Base-by-base conservation (phyloP, 2,888 invertebrate species). In the Stenurella melanura region DNA sequence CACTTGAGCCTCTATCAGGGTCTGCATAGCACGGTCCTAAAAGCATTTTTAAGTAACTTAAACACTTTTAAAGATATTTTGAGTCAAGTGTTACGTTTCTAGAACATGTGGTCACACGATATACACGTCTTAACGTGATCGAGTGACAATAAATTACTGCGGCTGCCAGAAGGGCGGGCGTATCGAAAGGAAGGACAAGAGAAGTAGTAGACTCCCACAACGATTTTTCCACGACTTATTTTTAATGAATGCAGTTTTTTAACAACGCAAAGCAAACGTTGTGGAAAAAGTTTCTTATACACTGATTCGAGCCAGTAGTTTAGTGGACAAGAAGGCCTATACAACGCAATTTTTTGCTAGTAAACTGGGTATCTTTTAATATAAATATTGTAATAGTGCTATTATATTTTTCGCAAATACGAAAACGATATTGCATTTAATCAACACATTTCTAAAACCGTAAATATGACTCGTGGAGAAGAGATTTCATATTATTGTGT, bases 1-100 rank as follows among this genome's bases (percentile, higher is more conserved):
- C 85, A 86, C 86, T 85, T 82, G 83, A 85, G 82, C 78, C 78
- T 80, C 83, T 82, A 83, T 84, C 84, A 82, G 78, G 77, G 76
- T 74, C 80, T 79, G 82, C 78, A 79, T 80, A 79, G 82, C 81
- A 77, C 73, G 78, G 79, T 69, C 80, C 84, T 89, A 87, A 89
- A 88, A 89, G 89, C 89, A 86, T 88, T 88, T 87, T 87, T 87
- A 87, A 88, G 87, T 88, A 88, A 87, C 88, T 87, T 85, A 87
- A 87, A 88, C 81, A 81, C 80, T 87, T 87, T 86, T 87, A 85
- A 81, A 87, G 87, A 87, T 87, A 87, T 88, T 87, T 87, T 84
- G 82, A 86, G 86, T 85, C 85, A 81, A 86, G 86, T 85, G 83
- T 81, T 78, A 83, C 85, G 77, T 85, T 63, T 63, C 83, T 78